These are phyloP conservation scores for Plusia festucae DNA, from an alignment of 2,888 invertebrate species.

Conservation along the genomic window DNA sequence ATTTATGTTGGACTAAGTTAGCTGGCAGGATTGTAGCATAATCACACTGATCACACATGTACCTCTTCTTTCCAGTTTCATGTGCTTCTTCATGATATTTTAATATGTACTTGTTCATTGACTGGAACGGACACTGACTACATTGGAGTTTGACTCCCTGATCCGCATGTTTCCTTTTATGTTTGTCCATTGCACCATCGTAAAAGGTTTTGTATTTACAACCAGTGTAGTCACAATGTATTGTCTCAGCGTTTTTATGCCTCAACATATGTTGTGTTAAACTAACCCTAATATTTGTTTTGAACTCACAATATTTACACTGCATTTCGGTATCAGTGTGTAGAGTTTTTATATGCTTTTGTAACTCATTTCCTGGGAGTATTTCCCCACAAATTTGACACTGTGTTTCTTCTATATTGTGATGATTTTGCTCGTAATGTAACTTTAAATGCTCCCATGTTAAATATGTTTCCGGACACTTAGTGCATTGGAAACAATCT, in stretches of 20 bases:
- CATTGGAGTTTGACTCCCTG: slow-evolving; percentile 81
- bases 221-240: slow-evolving; percentile 74
- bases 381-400: slow-evolving; percentile 82
- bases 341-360: slow-evolving; percentile 76
- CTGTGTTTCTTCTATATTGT: slow-evolving; percentile 71
- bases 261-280: slow-evolving; percentile 82
- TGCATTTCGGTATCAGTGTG: slow-evolving; percentile 69
- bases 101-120: slow-evolving; percentile 84
- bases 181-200: slow-evolving; percentile 81
- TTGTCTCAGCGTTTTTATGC: slow-evolving; percentile 79
- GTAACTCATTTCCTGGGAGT: slow-evolving; percentile 70
- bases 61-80: slow-evolving; percentile 79
- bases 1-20: slow-evolving; percentile 83
- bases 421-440: slow-evolving; percentile 79
- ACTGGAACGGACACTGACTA: slow-evolving; percentile 80
- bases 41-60: slow-evolving; percentile 81
- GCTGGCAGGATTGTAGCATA: slow-evolving; percentile 84
- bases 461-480: slow-evolving; percentile 73
- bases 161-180: slow-evolving; percentile 76
- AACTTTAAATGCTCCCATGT: slow-evolving; percentile 75
- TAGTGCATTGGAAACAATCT: slow-evolving; percentile 77
- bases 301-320: slow-evolving; percentile 81
- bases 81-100: slow-evolving; percentile 85
- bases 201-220: slow-evolving; percentile 82
- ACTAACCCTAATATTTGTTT: slow-evolving; percentile 73